A percentile compares a stretch with the other conserved stretches of the same genome.
Evolutionary conservation across 2,797 vertebrate genomes (phyloP).

Genomic region (Brachyrhaphis roseni): DNA sequence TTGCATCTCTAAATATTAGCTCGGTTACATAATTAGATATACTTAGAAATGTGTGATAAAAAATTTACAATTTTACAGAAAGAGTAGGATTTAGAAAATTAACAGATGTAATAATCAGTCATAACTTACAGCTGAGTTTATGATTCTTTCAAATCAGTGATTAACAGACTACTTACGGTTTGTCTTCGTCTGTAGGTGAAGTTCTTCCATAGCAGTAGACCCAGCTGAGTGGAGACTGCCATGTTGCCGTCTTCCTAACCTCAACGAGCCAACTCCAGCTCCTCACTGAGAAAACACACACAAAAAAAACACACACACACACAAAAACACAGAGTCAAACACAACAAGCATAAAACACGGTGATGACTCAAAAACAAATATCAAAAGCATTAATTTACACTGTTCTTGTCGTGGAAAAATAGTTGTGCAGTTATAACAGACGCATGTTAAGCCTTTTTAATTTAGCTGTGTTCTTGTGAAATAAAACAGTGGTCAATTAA

Average conservation of each 20-base stretch:
- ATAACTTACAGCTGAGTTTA: neutral
- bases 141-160: constrained; percentile 6
- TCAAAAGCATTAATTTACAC: neutral
- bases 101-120: neutral
- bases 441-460: neutral
- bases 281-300: constrained; percentile 59
- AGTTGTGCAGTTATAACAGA: neutral
- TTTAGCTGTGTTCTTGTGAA: neutral
- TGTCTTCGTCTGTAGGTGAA: constrained; percentile 94
- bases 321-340: constrained; percentile 19
- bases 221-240: constrained; percentile 92
- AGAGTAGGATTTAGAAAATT: neutral
- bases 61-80: neutral
- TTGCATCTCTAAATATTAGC: constrained; percentile 1
- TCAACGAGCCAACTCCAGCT: constrained; percentile 63
- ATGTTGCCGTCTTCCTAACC: constrained; percentile 81
- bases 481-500: neutral
- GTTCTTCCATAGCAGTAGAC: constrained; percentile 97
- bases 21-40: neutral
- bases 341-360: neutral
- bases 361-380: neutral
- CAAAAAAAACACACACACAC: too few species aligned
- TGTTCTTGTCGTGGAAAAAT: neutral
- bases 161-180: constrained; percentile 85
- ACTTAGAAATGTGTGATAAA: neutral